Evolutionary conservation across 1,140 invertebrate genomes (phyloP), one percentile per base, ranked within the genome.

Genomic region (Paralvinella palmiformis): DNA sequence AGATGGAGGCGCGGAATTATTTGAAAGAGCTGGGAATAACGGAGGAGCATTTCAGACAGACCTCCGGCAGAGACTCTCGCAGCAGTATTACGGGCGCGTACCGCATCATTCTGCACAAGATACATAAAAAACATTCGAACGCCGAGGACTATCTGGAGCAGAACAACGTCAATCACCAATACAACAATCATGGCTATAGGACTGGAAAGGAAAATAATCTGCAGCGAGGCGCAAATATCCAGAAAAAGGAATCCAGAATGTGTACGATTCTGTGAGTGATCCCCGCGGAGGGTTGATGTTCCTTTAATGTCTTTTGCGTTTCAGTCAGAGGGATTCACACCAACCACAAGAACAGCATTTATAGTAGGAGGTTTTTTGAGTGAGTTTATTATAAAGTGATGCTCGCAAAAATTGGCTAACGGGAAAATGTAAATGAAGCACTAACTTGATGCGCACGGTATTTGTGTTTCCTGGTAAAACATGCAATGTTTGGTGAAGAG

Each of bases 51-150:
- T 73, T 86, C 10, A 73, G 76, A 61, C 73, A 80, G n/a, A 72
- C 82, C 58, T 67, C 74, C 15, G 67, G 72, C 7, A 78, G 79
- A 45, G 84, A 85, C 15, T 81, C 81, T 0, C 72, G 82, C 36
- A 85, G 80, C 67, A 81, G 79, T 62, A 74, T 86, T 27, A 83
- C 84, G 7, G 86, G 86, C 1, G 83, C 84, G 15, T 88, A 87
- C 71, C 73, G 86, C 50, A 86, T 86, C 52, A 72, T 86, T 7
- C 70, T 86, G 29, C 84, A 87, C 68, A 72, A 81, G 41, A 68
- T 85, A 3, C 81, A 82, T 64, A 80, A 79, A 59, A 37, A 20
- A 6, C 10, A 33, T 13, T 60, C 33, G 44, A 57, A 27, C 36
- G 35, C 22, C 36, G n/a, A 27, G 35, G 58, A 60, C 17, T 45